Evolutionary conservation across 2,113 vertebrate genomes (phyloP).

Genomic region (Semnornis frantzii): DNA sequence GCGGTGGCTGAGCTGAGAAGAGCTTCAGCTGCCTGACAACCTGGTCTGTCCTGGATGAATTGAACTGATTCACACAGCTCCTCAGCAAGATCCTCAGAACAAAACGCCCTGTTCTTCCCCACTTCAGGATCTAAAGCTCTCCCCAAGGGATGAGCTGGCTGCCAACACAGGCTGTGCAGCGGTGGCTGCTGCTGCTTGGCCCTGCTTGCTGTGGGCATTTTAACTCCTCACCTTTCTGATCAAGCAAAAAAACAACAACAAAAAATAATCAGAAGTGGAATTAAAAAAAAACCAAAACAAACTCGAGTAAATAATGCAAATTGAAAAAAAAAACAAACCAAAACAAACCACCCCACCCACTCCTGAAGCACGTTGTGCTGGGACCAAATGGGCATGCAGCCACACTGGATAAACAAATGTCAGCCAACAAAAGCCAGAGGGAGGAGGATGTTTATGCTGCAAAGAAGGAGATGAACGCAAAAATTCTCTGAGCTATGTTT

Average conservation of each 20-base stretch:
- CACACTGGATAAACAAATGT: not conserved
- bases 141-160: fast-evolving
- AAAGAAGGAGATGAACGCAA: not conserved
- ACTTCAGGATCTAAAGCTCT: not conserved
- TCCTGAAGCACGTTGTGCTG: not conserved
- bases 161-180: not conserved
- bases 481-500: not conserved
- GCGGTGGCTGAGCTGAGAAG: not conserved
- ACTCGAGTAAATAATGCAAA: not conserved
- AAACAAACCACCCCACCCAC: not conserved
- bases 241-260: not conserved
- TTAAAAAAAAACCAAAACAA: not conserved
- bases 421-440: not conserved
- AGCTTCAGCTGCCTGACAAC: not conserved
- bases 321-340: not conserved
- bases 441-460: not conserved
- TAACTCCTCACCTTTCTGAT: not conserved
- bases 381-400: not conserved
- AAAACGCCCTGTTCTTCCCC: not conserved
- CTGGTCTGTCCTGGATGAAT: fast-evolving
- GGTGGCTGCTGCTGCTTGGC: not conserved
- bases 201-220: not conserved
- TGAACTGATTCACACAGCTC: fast-evolving
- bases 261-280: not conserved
- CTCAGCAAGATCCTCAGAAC: not conserved